Conservation (phyloP, 2,797 vertebrate species). For the Poecilia picta region DNA sequence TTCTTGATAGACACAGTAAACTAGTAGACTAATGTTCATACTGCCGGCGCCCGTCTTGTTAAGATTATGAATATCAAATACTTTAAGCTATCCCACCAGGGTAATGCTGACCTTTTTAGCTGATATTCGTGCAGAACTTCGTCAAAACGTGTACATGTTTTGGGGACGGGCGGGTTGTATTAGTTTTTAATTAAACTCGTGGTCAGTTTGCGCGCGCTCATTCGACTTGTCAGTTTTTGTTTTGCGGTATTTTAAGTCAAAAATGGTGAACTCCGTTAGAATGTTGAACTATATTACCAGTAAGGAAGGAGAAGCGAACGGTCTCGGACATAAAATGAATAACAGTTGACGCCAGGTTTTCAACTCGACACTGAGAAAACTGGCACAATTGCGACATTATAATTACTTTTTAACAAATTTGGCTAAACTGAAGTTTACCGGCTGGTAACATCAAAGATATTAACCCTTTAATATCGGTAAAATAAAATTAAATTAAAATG, state of each 20-base stretch:
- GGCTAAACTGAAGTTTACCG: background rate
- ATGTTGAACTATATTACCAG: background rate
- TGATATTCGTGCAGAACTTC: background rate
- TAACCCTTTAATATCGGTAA: no score
- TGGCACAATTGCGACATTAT: no score
- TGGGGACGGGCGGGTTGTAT: fast-evolving
- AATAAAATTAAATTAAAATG: no score
- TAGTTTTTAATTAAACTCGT: background rate
- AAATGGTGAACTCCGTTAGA: background rate
- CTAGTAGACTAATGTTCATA: background rate
- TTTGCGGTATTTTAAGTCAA: background rate
- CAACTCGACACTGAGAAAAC: background rate
- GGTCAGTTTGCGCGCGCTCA: background rate
- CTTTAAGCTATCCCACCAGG: background rate
- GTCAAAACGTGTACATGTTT: background rate
- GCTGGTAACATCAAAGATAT: background rate
- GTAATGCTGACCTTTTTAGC: background rate
- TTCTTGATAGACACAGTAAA: background rate
- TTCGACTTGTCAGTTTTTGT: no score
- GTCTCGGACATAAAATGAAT: background rate
- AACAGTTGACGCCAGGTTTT: background rate
- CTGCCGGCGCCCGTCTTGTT: background rate
- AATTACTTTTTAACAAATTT: background rate
- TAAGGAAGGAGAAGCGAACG: background rate
- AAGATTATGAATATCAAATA: background rate